Conservation (phyloP, 2,888 invertebrate species). For the Drosophila kokeensis region DNA sequence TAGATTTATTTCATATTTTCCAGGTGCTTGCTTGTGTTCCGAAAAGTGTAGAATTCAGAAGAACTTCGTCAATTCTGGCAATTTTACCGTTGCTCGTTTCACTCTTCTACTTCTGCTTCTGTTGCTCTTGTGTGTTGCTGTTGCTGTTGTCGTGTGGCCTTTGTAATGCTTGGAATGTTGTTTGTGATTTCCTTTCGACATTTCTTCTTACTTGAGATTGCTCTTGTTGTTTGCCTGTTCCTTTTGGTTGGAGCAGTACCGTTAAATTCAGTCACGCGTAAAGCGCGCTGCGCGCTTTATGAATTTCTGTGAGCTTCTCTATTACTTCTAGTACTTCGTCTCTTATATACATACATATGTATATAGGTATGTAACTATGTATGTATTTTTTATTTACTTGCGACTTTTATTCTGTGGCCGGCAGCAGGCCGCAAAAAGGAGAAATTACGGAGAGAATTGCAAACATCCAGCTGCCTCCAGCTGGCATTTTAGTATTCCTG, state of each 20-base stretch:
- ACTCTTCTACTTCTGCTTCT: neutral
- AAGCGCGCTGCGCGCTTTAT: constrained; percentile 66
- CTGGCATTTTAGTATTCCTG: constrained; percentile 47
- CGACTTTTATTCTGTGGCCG: constrained; percentile 38
- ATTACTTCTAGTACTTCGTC: constrained; percentile 57
- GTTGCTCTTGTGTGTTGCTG: neutral
- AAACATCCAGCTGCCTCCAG: constrained; percentile 43
- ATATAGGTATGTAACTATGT: neutral
- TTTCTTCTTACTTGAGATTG: constrained; percentile 33
- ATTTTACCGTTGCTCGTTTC: constrained; percentile 15
- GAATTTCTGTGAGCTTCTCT: constrained; percentile 64
- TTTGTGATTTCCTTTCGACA: constrained; percentile 63
- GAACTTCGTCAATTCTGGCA: constrained; percentile 32
- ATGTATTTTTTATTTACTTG: constrained; percentile 34
- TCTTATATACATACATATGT: neutral
- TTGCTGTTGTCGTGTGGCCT: constrained; percentile 34
- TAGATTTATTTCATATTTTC: constrained; percentile 7
- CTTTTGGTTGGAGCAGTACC: constrained; percentile 32
- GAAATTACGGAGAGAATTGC: neutral
- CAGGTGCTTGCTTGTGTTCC: constrained; percentile 8
- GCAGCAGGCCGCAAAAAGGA: constrained; percentile 6
- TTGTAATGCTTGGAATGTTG: constrained; percentile 68
- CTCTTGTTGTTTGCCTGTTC: constrained; percentile 28
- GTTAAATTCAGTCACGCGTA: constrained; percentile 70
- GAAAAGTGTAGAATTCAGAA: constrained; percentile 25